phyloP scores from a whole-genome alignment of 2,888 invertebrate species.

The Cheilosia vernalis region DNA sequence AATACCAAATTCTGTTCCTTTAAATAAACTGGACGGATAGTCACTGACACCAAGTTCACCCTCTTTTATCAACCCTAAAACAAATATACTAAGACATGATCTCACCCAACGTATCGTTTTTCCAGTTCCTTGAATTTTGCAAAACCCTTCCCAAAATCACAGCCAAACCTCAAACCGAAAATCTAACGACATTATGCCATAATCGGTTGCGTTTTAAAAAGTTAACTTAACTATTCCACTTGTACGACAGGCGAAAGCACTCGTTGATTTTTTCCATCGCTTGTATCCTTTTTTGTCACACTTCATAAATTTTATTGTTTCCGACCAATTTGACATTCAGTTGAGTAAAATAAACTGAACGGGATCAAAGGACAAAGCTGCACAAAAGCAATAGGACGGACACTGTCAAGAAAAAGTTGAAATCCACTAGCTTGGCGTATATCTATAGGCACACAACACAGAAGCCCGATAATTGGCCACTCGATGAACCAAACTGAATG shows the following conservation, averaged over 20 bases:
- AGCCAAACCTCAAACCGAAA: constrained; percentile 28
- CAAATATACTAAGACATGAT: too few relatives aligned
- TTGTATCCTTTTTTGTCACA: constrained; percentile 64
- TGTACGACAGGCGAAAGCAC: constrained; percentile 25
- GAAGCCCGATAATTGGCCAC: constrained; percentile 49
- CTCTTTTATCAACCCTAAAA: too few relatives aligned
- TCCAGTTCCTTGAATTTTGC: constrained; percentile 17
- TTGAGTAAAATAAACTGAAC: constrained; percentile 69
- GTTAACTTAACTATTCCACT: constrained; percentile 50
- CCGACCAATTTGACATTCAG: constrained; percentile 68
- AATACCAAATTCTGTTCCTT: too few relatives aligned
- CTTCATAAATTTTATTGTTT: constrained; percentile 74
- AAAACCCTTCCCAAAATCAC: constrained; percentile 15
- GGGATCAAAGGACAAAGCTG: constrained; percentile 29
- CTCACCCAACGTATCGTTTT: constrained; percentile 14
- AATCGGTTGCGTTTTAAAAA: constrained; percentile 60
- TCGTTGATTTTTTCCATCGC: neutral
- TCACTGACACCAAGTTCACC: too few relatives aligned
- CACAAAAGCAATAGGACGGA: constrained; percentile 17
- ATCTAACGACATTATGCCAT: constrained; percentile 40
- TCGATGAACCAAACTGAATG: constrained; percentile 44
- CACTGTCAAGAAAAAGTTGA: constrained; percentile 15
- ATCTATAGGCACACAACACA: neutral
- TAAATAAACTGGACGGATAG: too few relatives aligned
- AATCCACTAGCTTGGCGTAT: neutral